Conservation (phyloP, 2,113 vertebrate species). For the Machaerirhynchus nigripectus region DNA sequence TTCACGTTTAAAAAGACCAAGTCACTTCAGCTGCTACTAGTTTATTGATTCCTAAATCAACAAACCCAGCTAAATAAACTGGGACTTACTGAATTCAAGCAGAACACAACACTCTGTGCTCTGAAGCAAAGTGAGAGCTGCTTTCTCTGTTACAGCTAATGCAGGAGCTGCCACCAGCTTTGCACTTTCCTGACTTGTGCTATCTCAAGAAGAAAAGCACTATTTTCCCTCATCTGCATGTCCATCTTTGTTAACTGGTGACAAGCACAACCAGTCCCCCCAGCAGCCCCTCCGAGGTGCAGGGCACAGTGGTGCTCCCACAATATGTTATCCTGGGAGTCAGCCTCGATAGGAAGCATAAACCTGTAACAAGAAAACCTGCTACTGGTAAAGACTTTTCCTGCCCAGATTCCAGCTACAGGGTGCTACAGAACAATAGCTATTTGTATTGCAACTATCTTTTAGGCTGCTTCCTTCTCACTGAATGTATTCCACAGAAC, state of each 20-base stretch:
- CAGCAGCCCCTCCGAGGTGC: not conserved
- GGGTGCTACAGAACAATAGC: not conserved
- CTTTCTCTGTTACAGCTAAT: not conserved
- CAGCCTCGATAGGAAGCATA: not conserved
- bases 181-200: not conserved
- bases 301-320: not conserved
- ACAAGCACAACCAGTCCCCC: not conserved
- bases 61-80: not conserved
- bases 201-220: not conserved
- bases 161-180: not conserved
- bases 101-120: accelerated
- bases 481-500: not conserved
- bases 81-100: not conserved
- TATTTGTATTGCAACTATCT: not conserved
- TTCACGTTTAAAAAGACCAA: not conserved
- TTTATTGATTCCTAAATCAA: not conserved
- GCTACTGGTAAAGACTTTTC: not conserved
- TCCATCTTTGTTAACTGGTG: not conserved
- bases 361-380: not conserved
- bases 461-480: conserved; percentile 2
- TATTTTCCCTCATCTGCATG: not conserved
- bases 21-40: not conserved
- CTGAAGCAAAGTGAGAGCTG: not conserved
- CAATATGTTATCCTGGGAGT: not conserved
- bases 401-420: not conserved